Percentiles rank a stretch among this genome's conserved stretches.
Evolutionary conservation across 2,888 invertebrate genomes (phyloP).

Genomic region (Mythimna pallens): DNA sequence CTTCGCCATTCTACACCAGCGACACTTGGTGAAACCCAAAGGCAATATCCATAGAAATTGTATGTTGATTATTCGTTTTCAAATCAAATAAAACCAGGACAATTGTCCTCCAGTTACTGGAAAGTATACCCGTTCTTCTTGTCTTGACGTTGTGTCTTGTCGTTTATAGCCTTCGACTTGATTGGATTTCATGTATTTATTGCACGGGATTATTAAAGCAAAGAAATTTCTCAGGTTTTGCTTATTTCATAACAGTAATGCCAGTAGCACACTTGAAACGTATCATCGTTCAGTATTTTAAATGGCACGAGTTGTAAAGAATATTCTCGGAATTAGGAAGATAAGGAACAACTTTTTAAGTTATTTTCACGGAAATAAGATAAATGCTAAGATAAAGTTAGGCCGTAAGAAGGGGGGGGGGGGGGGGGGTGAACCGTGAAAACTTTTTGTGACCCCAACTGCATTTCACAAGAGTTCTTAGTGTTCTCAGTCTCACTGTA

Average conservation of each 20-base stretch:
- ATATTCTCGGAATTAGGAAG: constrained; percentile 79
- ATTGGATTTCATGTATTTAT: constrained; percentile 26
- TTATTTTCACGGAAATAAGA: constrained; percentile 86
- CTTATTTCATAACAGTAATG: constrained; percentile 41
- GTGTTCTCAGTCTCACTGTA: constrained; percentile 14
- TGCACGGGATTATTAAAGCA: constrained; percentile 4
- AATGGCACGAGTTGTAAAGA: constrained; percentile 64
- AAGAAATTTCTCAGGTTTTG: constrained; percentile 14
- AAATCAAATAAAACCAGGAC: constrained; percentile 39
- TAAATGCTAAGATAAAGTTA: constrained; percentile 83
- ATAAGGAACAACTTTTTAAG: constrained; percentile 78
- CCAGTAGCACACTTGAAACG: constrained; percentile 46
- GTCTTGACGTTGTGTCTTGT: constrained; percentile 29
- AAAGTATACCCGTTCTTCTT: constrained; percentile 18
- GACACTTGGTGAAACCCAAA: constrained; percentile 59
- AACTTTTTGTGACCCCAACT: constrained; percentile 70
- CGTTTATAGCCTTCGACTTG: constrained; percentile 8
- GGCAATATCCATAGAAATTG: constrained; percentile 40
- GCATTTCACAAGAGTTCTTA: constrained; percentile 59
- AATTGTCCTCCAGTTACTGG: constrained; percentile 21
- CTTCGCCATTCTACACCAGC: constrained; percentile 55
- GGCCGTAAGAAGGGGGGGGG: constrained; percentile 51
- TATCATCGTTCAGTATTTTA: constrained; percentile 61
- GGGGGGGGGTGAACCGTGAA: constrained; percentile 74
- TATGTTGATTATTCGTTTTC: constrained; percentile 47